Percentiles rank a stretch among this genome's conserved stretches.
Evolutionary conservation across 2,888 invertebrate genomes (phyloP).

Genomic region (Apotomis capreana): DNA sequence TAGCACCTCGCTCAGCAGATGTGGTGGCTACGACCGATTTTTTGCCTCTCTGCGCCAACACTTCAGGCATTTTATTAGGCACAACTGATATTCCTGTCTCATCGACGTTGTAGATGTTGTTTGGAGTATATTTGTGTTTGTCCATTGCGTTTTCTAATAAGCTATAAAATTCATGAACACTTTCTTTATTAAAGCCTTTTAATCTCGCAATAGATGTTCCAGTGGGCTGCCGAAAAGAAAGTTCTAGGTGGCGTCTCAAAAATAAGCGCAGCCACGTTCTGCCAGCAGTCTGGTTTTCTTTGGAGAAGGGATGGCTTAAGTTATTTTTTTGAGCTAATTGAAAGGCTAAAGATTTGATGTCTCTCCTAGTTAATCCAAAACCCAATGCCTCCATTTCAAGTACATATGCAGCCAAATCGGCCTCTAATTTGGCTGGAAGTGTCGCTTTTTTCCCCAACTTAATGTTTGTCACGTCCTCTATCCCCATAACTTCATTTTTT

Average conservation of each 20-base stretch:
- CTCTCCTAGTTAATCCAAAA: neutral
- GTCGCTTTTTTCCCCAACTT: neutral
- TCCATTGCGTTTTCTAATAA: neutral
- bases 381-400: neutral
- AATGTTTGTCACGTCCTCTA: constrained; percentile 3
- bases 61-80: neutral
- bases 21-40: neutral
- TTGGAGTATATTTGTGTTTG: neutral
- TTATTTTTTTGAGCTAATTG: constrained; percentile 1
- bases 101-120: neutral
- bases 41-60: neutral
- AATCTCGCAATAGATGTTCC: neutral
- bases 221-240: neutral
- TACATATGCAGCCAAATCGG: neutral
- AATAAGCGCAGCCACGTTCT: neutral
- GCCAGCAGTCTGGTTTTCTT: neutral
- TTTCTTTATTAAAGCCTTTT: neutral
- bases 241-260: neutral
- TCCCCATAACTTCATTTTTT: neutral
- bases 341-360: neutral
- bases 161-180: neutral
- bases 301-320: neutral
- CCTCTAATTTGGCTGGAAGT: constrained; percentile 1
- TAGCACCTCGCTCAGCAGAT: neutral
- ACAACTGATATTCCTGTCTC: constrained; percentile 1